Base-by-base conservation (phyloP, 2,888 invertebrate genomes). In the Drosophila mercatorum region DNA sequence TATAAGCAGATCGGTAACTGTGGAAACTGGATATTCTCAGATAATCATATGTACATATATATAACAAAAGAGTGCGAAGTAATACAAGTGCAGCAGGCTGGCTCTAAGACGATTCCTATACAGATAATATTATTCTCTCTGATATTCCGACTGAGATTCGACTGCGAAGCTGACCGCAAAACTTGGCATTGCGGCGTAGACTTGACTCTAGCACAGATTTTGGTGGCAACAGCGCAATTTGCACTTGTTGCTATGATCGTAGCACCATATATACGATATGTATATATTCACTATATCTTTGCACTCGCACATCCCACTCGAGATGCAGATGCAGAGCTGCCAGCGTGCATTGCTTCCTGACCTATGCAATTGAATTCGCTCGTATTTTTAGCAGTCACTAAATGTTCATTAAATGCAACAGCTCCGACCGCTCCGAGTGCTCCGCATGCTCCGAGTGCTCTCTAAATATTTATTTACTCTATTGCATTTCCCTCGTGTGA, bases 161-260 rank as follows among this genome's bases (percentile, higher is more conserved):
- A 34, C 61, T 68, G 26, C 57, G 26, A 12, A 34, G 51, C 49
- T 55, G 59, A 60, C 78, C 75, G 44, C 75, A 75, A 70, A 58
- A 44, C 46, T 43, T 41, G 51, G 40, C 72, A 58, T 61, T 73
- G 75, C 38, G 58, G 57, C 58, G 60, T 14, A 51, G 34, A 22
- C 68, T 12, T 53, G 59, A 61, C 51, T 76, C 59, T 14, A 58
- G 31, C 14, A 58, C 34, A 57, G 62, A 60, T 56, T 53, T 46
- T 46, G 47, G 66, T 63, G 62, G 51, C 78, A 77, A 79, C 75
- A 68, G 59, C 78, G 78, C 78, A 78, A 80, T 75, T 78, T 68
- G 71, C 72, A 75, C 68, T 64, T 74, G 49, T 63, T 74, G 59
- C 69, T 56, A n/a, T 49, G 65, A 34, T 36, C 51, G 26, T 31